Conservation (phyloP, 2,888 invertebrate species). For the Thysanoteuthis rhombus region DNA sequence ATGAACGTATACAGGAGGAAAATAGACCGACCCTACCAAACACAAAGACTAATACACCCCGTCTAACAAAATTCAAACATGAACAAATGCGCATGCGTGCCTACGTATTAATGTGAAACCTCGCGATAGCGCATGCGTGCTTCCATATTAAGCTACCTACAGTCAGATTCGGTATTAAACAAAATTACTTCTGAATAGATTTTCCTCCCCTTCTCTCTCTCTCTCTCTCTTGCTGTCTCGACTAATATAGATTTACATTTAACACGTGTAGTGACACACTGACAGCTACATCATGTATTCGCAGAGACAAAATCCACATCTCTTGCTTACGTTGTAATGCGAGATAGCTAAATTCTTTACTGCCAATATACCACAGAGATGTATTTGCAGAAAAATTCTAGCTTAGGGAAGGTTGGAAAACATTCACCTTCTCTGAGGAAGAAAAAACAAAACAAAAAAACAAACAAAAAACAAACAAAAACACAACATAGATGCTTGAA, state of each 20-base stretch:
- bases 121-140: too few species aligned
- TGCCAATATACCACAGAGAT: neutral
- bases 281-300: neutral
- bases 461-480: too few species aligned
- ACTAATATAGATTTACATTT: neutral
- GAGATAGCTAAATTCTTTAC: neutral
- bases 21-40: too few species aligned
- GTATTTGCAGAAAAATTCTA: neutral
- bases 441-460: too few species aligned
- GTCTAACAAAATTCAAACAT: too few species aligned
- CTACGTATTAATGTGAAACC: too few species aligned
- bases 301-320: neutral
- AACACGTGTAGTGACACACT: neutral
- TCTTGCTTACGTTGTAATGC: neutral
- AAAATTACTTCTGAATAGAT: neutral
- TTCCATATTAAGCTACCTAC: too few species aligned
- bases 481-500: neutral
- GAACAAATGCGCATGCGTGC: too few species aligned
- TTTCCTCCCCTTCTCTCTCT: too few species aligned
- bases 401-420: neutral
- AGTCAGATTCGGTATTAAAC: too few species aligned
- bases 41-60: too few species aligned
- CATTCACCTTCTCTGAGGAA: neutral
- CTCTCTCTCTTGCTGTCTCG: neutral
- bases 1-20: too few species aligned